phyloP scores from a whole-genome alignment of 2,797 vertebrate species.

The Gorsachius magnificus region DNA sequence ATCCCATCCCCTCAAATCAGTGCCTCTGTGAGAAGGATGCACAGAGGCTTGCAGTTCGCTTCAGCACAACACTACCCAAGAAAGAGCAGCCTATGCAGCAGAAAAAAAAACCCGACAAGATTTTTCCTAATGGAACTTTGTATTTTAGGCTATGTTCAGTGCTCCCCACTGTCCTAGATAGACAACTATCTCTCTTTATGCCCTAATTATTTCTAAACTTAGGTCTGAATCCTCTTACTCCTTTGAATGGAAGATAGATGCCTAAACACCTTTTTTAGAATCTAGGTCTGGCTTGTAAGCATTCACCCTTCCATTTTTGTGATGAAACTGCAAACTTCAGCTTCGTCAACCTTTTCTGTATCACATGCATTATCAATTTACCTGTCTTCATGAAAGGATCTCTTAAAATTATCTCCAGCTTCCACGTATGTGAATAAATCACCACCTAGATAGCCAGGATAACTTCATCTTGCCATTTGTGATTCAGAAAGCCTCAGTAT shows the following conservation, averaged over 20 bases:
- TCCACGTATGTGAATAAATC: not conserved
- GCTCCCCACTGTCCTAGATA: slow-evolving; percentile 24
- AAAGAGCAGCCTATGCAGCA: not conserved
- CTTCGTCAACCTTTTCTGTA: not conserved
- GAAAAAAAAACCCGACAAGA: not conserved
- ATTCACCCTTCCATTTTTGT: not conserved
- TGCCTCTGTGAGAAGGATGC: not conserved
- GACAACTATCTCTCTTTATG: slow-evolving; percentile 3
- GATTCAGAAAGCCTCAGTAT: not conserved
- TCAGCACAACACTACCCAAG: not conserved
- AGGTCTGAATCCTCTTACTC: slow-evolving; percentile 21
- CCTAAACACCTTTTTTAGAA: slow-evolving; percentile 27
- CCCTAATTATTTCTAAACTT: slow-evolving; percentile 55
- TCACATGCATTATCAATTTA: not conserved
- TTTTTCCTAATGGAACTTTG: not conserved
- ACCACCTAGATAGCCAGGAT: not conserved
- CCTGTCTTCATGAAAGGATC: not conserved
- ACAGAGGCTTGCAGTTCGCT: not conserved
- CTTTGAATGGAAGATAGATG: not conserved
- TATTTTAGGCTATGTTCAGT: not conserved
- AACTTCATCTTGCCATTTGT: not conserved
- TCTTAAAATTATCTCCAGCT: not conserved
- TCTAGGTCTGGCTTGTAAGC: not conserved
- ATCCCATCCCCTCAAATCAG: not conserved
- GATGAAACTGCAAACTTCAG: not conserved